These are phyloP conservation scores for Caenorhabditis angaria DNA, from an alignment of 2,888 invertebrate genomes.

Conservation along the genomic window DNA sequence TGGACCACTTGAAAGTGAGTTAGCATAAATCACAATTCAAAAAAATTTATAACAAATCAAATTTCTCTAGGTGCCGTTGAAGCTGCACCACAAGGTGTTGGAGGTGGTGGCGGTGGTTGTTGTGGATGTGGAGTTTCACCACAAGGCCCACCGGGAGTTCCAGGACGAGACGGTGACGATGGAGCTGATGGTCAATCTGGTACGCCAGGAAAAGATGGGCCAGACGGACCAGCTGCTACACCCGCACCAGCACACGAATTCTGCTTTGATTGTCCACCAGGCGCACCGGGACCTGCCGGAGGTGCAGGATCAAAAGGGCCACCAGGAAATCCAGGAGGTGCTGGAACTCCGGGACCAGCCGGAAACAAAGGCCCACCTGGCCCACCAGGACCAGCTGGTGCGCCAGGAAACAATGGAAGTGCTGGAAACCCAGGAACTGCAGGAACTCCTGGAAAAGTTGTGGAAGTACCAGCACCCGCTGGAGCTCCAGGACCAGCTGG, in stretches of 20 bases:
- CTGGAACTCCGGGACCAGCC: slow-evolving; percentile 49
- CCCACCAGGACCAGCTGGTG: slow-evolving; percentile 49
- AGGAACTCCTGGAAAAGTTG: slow-evolving; percentile 44
- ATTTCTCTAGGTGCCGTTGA: slow-evolving; percentile 38
- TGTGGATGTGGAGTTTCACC: slow-evolving; percentile 59
- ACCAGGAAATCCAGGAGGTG: slow-evolving; percentile 46
- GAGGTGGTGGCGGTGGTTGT: slow-evolving; percentile 51
- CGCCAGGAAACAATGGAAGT: slow-evolving; percentile 43
- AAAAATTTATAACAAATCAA: slow-evolving; percentile 10
- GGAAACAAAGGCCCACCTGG: slow-evolving; percentile 48
- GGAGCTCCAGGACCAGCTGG: slow-evolving; percentile 46
- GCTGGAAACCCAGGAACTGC: slow-evolving; percentile 47
- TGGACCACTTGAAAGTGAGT: slow-evolving; percentile 39
- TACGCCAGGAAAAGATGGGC: slow-evolving; percentile 57
- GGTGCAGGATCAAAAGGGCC: slow-evolving; percentile 55
- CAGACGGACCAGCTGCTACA: slow-evolving; percentile 55
- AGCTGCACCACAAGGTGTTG: slow-evolving; percentile 39
- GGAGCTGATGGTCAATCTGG: slow-evolving; percentile 63
- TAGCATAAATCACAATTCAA: slow-evolving; percentile 13
- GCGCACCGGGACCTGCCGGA: slow-evolving; percentile 61
- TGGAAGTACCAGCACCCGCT: slow-evolving; percentile 41
- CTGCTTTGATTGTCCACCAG: slow-evolving; percentile 65
- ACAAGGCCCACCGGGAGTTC: slow-evolving; percentile 62
- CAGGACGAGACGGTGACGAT: slow-evolving; percentile 63
- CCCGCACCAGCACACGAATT: slow-evolving; percentile 56